Percentiles rank a stretch among this genome's conserved stretches.
Conservation (phyloP, 2,888 invertebrate species). For the Drosophila acutilabella region DNA sequence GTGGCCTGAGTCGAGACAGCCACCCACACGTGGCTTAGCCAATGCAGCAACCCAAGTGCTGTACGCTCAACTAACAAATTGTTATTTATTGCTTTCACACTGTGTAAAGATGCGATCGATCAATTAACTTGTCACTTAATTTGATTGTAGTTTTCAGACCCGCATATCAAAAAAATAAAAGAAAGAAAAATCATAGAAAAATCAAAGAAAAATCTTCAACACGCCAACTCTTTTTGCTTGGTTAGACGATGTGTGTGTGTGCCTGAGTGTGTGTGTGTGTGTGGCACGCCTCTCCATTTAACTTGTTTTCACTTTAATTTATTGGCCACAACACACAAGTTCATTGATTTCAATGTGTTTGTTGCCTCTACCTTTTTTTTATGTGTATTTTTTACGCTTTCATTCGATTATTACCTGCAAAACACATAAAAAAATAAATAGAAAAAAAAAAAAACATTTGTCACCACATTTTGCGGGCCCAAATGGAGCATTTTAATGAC, state of each 20-base stretch:
- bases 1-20: conserved; percentile 31
- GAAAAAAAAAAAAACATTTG: conserved; percentile 51
- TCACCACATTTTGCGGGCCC: conserved; percentile 59
- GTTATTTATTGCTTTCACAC: conserved; percentile 69
- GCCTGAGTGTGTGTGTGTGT: conserved; percentile 29
- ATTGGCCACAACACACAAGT: conserved; percentile 63
- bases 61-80: conserved; percentile 5
- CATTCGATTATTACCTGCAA: conserved; percentile 50
- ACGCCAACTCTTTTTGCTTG: conserved; percentile 68
- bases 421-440: no score
- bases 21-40: conserved; percentile 5
- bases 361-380: conserved; percentile 30
- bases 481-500: conserved; percentile 20
- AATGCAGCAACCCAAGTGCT: conserved; percentile 31
- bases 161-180: conserved; percentile 46
- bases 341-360: conserved; percentile 68
- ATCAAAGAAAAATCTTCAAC: conserved; percentile 36
- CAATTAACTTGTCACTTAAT: conserved; percentile 76
- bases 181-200: conserved; percentile 23
- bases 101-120: conserved; percentile 39
- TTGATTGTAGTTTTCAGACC: conserved; percentile 58
- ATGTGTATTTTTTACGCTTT: conserved; percentile 71
- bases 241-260: conserved; percentile 23
- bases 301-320: conserved; percentile 71
- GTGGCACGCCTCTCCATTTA: conserved; percentile 41